Conservation (phyloP, 2,888 invertebrate genomes). For the Tenthredo mesomela region DNA sequence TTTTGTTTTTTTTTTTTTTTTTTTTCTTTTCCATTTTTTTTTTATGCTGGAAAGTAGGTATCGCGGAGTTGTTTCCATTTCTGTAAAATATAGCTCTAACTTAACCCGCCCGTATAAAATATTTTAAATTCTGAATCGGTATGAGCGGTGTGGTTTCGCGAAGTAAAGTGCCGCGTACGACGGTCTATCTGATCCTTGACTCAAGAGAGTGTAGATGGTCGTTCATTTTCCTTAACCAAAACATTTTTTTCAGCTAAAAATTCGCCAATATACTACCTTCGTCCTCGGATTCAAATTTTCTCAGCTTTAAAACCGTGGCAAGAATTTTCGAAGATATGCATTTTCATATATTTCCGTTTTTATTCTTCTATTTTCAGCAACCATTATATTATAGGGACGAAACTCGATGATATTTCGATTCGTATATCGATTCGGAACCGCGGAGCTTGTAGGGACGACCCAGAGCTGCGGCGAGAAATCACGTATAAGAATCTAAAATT, state of each 20-base stretch:
- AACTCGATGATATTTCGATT: slow-evolving; percentile 40
- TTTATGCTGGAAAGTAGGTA: not conserved
- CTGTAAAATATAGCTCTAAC: slow-evolving; percentile 35
- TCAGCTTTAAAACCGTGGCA: not conserved
- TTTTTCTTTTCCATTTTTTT: not conserved
- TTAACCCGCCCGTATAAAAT: slow-evolving; percentile 4
- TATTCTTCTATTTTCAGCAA: not conserved
- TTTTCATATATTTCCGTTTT: not conserved
- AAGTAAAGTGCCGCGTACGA: not conserved
- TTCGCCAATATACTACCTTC: not conserved
- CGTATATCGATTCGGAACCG: not conserved
- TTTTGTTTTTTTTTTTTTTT: not conserved
- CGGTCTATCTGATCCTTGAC: slow-evolving; percentile 41
- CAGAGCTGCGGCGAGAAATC: slow-evolving; percentile 65
- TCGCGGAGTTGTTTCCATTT: slow-evolving; percentile 38
- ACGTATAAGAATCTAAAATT: slow-evolving; percentile 76
- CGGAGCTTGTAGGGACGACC: slow-evolving; percentile 8
- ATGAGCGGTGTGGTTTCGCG: slow-evolving; percentile 12
- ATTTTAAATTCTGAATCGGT: slow-evolving; percentile 37
- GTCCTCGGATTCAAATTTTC: slow-evolving; percentile 13
- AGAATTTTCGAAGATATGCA: not conserved
- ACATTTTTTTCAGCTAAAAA: not conserved
- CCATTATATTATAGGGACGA: slow-evolving; percentile 32
- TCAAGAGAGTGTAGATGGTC: slow-evolving; percentile 3
- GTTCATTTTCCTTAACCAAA: slow-evolving; percentile 30